Percentiles rank a stretch among this genome's conserved stretches.
Evolutionary conservation across 2,797 vertebrate species (phyloP).

Genomic region (Parauchenoglanis ngamensis): DNA sequence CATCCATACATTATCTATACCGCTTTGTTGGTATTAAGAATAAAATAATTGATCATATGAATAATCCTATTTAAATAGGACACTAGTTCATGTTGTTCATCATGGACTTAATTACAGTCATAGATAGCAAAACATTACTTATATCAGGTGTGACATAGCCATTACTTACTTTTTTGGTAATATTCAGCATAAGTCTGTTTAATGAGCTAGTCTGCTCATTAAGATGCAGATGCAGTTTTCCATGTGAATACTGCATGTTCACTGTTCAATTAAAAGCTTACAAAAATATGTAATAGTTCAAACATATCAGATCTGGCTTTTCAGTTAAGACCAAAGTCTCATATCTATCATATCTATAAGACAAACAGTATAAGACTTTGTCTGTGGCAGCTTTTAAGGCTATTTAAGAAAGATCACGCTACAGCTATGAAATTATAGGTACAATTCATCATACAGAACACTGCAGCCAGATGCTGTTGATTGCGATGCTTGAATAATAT

Average conservation of each 20-base stretch:
- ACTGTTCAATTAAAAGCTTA: background rate
- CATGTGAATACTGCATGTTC: background rate
- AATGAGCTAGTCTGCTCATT: background rate
- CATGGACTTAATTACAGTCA: background rate
- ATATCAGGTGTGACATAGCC: background rate
- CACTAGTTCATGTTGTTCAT: background rate
- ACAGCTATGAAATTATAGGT: background rate
- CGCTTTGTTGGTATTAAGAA: background rate
- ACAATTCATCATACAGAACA: background rate
- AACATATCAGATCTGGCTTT: background rate
- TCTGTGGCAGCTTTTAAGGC: background rate
- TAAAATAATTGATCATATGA: background rate
- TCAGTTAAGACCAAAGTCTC: background rate
- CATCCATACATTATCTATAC: no score
- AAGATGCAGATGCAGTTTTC: background rate
- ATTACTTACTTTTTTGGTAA: background rate
- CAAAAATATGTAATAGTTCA: background rate
- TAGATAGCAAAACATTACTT: background rate
- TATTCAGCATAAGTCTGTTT: background rate
- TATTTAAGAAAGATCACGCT: background rate
- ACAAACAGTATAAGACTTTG: no score
- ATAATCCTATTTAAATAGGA: background rate
- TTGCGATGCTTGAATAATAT: conserved; percentile 15
- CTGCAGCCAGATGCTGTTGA: conserved; percentile 24
- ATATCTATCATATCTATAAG: no score